phyloP scores from a whole-genome alignment of 2,113 vertebrate species.

The Ceyx margarethae region DNA sequence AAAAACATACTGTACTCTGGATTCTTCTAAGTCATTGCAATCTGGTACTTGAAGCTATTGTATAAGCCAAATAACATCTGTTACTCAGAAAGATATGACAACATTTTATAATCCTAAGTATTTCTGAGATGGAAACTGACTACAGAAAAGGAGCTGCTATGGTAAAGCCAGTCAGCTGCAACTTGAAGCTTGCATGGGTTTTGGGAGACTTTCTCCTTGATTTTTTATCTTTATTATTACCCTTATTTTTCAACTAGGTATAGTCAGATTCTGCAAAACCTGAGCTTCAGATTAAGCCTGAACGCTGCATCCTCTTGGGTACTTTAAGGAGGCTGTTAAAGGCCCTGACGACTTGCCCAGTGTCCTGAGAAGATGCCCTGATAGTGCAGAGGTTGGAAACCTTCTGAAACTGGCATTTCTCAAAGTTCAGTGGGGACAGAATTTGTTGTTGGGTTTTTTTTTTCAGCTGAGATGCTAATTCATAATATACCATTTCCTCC shows the following conservation, averaged over 20 bases:
- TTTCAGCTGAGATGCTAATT: not conserved
- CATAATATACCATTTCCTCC: not conserved
- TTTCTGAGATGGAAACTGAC: not conserved
- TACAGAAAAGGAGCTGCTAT: not conserved
- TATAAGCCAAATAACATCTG: conserved; percentile 48
- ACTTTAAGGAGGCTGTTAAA: not conserved
- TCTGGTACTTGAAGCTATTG: conserved; percentile 13
- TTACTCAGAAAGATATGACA: not conserved
- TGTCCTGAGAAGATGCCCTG: not conserved
- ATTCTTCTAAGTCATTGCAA: conserved; percentile 9
- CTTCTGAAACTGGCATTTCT: not conserved
- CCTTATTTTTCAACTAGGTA: too few relatives aligned
- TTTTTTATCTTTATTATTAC: not conserved
- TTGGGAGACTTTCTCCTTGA: not conserved
- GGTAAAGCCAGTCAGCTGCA: not conserved
- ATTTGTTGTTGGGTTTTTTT: not conserved
- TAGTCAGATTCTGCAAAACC: not conserved
- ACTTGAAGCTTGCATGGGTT: rapidly evolving
- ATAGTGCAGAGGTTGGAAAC: not conserved
- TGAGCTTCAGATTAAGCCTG: not conserved
- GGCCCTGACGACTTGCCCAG: not conserved
- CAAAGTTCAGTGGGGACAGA: not conserved
- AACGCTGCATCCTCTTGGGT: rapidly evolving
- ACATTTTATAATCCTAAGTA: not conserved
- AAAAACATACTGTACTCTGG: conserved; percentile 34